Evolutionary conservation across 2,797 vertebrate genomes (phyloP).

Genomic region (Molossus alvarezi): DNA sequence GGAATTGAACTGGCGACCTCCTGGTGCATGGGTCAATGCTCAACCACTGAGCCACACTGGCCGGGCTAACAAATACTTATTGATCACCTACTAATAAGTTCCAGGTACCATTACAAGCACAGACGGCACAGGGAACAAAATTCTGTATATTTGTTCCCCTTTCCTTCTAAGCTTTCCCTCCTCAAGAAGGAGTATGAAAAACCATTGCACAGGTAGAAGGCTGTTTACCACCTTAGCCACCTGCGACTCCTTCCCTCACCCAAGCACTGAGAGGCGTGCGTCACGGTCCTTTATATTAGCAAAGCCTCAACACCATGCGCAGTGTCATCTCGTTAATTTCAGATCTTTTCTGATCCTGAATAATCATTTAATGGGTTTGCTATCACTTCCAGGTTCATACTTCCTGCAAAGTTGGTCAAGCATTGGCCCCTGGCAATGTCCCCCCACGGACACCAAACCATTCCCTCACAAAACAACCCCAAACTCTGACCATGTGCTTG

Average conservation of each 20-base stretch:
- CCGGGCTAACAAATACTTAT: not conserved
- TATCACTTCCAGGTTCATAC: not conserved
- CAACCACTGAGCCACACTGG: too few relatives aligned
- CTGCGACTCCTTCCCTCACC: not conserved
- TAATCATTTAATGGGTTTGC: not conserved
- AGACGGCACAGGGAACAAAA: not conserved
- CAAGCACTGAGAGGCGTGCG: not conserved
- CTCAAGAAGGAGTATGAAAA: not conserved
- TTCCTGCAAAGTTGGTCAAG: not conserved
- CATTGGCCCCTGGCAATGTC: not conserved
- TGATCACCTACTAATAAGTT: not conserved
- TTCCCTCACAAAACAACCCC: not conserved
- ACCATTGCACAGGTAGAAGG: not conserved
- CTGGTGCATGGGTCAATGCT: too few relatives aligned
- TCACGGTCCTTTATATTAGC: not conserved
- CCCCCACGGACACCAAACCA: not conserved
- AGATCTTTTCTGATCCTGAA: not conserved
- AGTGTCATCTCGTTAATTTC: not conserved
- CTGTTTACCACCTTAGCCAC: not conserved
- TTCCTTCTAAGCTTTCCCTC: not conserved
- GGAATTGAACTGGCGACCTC: too few relatives aligned
- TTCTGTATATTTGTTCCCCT: not conserved
- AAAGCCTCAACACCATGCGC: not conserved
- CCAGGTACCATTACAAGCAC: not conserved
- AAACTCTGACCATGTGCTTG: not conserved